Evolutionary conservation across 2,113 vertebrate genomes (phyloP), one percentile per base, ranked within the genome.

Genomic region (Lycaon pictus): DNA sequence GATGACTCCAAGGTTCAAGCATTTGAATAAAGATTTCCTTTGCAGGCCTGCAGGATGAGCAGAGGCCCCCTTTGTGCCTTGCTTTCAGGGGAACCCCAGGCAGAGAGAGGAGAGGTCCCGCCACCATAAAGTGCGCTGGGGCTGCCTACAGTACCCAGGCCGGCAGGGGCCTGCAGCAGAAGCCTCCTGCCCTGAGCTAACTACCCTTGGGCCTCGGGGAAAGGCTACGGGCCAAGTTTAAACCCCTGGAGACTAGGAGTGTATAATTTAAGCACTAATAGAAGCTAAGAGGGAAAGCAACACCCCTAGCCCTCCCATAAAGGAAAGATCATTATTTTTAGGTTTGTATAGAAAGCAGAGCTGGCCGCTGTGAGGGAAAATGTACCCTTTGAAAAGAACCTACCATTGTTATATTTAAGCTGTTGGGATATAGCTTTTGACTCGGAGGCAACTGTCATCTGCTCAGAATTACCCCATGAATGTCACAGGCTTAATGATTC

Each of bases 281-380:
- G 96, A 96, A 92, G 93, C 92, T 97, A 97, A 97, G 96, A 96
- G 82, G 95, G 80, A 96, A 72, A 92, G 96, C 82, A 97, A 83
- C 97, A 96, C 97, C 98, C 95, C 90, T 90, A 7, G 89, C 0
- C 2, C 91, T 96, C 71, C 87, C 88, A 89, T 97, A 98, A 98
- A 95, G 88, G 92, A 91, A 97, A 98, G 97, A 97, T 98, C 35
- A 96, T 97, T 98, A 95, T 98, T 98, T 95, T 97, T 97, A 96
- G 95, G 96, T 96, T 96, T 97, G 92, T 98, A 96, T 92, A 97
- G 98, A 97, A 95, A 98, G 96, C 90, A 89, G 82, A 93, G 69
- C 88, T 96, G 96, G 96, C 92, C 98, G 97, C 97, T 96, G 97
- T 35, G 94, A 97, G 97, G 88, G 23, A 90, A 97, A 95, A 62